These are phyloP conservation scores for Standfussiana lucernea DNA, from an alignment of 2,888 invertebrate species.

Conservation along the genomic window DNA sequence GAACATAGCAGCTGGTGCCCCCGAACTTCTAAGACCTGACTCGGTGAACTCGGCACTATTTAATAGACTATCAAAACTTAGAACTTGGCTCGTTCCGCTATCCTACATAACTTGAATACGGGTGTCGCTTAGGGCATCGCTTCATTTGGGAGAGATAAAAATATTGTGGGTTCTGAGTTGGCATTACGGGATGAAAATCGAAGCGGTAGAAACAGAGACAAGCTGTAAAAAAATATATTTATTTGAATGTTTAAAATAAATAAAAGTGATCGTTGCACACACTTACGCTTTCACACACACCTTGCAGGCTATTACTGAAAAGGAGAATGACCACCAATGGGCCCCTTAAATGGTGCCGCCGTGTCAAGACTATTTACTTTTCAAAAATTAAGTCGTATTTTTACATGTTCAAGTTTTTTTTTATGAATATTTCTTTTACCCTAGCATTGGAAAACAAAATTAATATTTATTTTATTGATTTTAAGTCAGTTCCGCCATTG, in stretches of 20 bases:
- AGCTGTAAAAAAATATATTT: neutral
- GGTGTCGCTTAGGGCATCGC: constrained; percentile 43
- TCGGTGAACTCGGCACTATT: constrained; percentile 60
- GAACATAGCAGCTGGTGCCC: constrained; percentile 55
- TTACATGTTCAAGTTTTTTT: too few relatives aligned
- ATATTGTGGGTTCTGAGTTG: neutral
- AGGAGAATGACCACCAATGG: too few relatives aligned
- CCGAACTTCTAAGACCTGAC: constrained; percentile 62
- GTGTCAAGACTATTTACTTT: too few relatives aligned
- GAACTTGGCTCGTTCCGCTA: constrained; percentile 63
- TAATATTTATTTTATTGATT: too few relatives aligned
- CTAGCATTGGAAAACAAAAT: too few relatives aligned
- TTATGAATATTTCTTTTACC: too few relatives aligned
- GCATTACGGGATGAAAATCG: neutral
- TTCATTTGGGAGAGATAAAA: constrained; percentile 50
- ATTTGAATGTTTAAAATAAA: neutral
- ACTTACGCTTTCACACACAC: neutral
- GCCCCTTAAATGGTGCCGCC: too few relatives aligned
- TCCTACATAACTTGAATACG: constrained; percentile 51
- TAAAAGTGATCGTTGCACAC: neutral
- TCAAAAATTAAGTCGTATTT: too few relatives aligned
- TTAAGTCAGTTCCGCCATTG: too few relatives aligned
- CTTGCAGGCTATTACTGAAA: neutral
- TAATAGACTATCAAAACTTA: constrained; percentile 69
- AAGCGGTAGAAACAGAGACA: neutral